Evolutionary conservation across 2,797 vertebrate genomes (phyloP), one percentile per base, ranked within the genome.

Genomic region (Pseudochaenichthys georgianus): DNA sequence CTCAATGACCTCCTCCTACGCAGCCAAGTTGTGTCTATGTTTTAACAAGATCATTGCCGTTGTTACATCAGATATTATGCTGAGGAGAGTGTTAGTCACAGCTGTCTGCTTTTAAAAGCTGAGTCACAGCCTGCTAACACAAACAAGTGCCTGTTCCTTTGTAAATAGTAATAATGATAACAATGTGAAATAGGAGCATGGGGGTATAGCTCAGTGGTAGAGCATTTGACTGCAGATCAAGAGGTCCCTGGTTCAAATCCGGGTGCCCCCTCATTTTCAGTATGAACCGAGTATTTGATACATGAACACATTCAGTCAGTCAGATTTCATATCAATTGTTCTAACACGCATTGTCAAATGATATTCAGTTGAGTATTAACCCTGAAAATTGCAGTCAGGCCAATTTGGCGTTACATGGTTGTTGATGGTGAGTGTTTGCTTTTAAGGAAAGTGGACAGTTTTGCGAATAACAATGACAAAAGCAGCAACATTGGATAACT

Each of bases 171-270:
- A 0, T 9, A 0, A 9, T 60, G 53, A 46, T 69, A 28, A 31
- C 7, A 54, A 9, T 4, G 0, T 0, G 0, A 1, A 0, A 0
- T 1, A 0, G 7, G 0, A 2, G 3, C 41, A 23, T 15, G 94
- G 94, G 94, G 93, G 93, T 94, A 87, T 93, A 93, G 91, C 92
- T 94, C 92, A 94, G 92, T 92, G 91, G 92, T 90, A 92, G 93
- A 93, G 90, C 90, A 91, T 93, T 94, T 93, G 90, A 94, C 90
- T 93, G 91, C 90, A 94, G 92, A 92, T 94, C 92, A 92, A 93
- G 87, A 92, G 91, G 92, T 90, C 94, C 88, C 91, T 73, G 90
- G 93, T 95, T 94, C 93, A 94, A 94, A 93, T 95, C 93, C 90
- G 85, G 88, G 88, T 93, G 92, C 89, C 92, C 93, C 93, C 93